Evolutionary conservation across 2,888 invertebrate species (phyloP).

Genomic region (Bellardia bayeri): DNA sequence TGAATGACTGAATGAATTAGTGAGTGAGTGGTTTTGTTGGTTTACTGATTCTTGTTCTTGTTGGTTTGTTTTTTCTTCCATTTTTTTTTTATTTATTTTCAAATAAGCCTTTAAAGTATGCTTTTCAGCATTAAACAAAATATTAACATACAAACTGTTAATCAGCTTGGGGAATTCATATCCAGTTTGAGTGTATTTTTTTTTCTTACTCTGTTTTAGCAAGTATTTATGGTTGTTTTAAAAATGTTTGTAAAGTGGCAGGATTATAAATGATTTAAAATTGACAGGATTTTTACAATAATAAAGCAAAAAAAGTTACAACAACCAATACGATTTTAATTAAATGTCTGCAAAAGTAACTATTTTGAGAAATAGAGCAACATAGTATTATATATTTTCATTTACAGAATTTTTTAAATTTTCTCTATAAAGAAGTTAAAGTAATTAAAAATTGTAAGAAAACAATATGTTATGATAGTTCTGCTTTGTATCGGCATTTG

Average conservation of each 20-base stretch:
- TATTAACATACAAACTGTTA: slow-evolving; percentile 60
- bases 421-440: too few relatives aligned
- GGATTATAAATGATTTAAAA: not conserved
- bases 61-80: not conserved
- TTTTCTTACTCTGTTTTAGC: not conserved
- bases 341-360: too few relatives aligned
- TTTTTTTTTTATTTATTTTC: not conserved
- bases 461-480: too few relatives aligned
- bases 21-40: not conserved
- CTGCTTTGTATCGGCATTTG: too few relatives aligned
- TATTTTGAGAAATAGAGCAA: too few relatives aligned
- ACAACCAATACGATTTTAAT: too few relatives aligned
- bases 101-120: slow-evolving; percentile 32
- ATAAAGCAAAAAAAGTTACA: too few relatives aligned
- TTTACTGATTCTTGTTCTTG: slow-evolving; percentile 2
- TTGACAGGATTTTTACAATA: not conserved
- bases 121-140: slow-evolving; percentile 49
- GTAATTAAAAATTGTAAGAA: too few relatives aligned
- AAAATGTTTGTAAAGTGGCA: not conserved
- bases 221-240: not conserved
- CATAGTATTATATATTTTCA: too few relatives aligned
- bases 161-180: slow-evolving; percentile 60
- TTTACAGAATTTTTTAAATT: too few relatives aligned
- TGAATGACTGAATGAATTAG: slow-evolving; percentile 5
- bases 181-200: not conserved